Evolutionary conservation across 35 echinoderm and acorn worm genomes (phyloP).

Genomic region (Anneissia japonica): DNA sequence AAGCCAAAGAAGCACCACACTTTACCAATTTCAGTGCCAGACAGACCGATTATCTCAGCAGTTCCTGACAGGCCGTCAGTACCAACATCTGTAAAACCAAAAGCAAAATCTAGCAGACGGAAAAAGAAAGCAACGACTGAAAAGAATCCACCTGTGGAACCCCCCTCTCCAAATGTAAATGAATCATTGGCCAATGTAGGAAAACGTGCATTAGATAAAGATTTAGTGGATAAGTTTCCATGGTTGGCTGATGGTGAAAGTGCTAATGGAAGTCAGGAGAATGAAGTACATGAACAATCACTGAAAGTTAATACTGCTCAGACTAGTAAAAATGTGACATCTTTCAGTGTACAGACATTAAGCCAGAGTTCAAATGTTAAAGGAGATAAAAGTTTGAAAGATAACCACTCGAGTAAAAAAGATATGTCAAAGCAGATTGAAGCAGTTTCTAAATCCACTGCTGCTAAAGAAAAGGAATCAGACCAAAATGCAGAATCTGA

Average conservation of each 20-base stretch:
- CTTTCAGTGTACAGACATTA: conserved; percentile 64
- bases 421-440: not conserved
- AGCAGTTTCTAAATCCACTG: not conserved
- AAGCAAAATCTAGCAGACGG: not conserved
- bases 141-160: conserved; percentile 16
- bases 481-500: not conserved
- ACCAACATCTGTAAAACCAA: conserved; percentile 4
- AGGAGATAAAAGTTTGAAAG: not conserved
- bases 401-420: not conserved
- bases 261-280: conserved; percentile 8
- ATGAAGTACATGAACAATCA: not conserved
- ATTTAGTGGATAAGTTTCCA: conserved; percentile 58
- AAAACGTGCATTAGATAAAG: conserved; percentile 41
- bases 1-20: conserved; percentile 3
- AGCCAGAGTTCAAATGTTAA: conserved; percentile 39
- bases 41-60: conserved; percentile 5
- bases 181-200: conserved; percentile 56
- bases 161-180: not conserved
- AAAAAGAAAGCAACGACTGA: conserved; percentile 27
- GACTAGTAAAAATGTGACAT: conserved; percentile 16
- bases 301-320: conserved; percentile 5
- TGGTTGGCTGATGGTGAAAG: conserved; percentile 52
- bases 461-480: not conserved
- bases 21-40: conserved; percentile 1
- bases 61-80: conserved; percentile 7